Conservation (phyloP, 2,113 vertebrate genomes). For the Rhabdomys dilectus region DNA sequence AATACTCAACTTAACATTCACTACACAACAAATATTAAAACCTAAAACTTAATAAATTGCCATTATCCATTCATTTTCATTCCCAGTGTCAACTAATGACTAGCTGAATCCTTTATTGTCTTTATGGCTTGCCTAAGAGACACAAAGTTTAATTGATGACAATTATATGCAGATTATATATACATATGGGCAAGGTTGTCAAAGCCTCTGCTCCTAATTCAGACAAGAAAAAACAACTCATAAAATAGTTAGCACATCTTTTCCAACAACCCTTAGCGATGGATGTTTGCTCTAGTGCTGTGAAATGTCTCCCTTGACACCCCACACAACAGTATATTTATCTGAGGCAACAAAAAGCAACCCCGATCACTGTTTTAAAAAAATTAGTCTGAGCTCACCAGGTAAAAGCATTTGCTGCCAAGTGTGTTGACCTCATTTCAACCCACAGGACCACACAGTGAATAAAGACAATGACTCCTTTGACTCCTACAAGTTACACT, state of each 20-base stretch:
- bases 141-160: not conserved
- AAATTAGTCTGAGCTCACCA: not conserved
- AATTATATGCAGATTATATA: not conserved
- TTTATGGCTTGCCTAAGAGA: conserved; percentile 30
- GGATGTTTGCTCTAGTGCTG: not conserved
- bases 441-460: not conserved
- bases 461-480: not conserved
- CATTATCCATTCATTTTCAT: conserved; percentile 11
- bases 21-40: not conserved
- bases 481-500: not conserved
- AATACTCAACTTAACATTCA: conserved; percentile 41
- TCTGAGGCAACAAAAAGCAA: not conserved
- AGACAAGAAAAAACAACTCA: not conserved
- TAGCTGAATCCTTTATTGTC: not conserved
- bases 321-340: not conserved
- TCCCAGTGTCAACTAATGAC: not conserved
- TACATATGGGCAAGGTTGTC: not conserved
- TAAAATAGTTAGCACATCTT: not conserved
- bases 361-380: not conserved
- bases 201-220: not conserved
- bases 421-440: not conserved
- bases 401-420: not conserved
- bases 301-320: not conserved
- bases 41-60: not conserved
- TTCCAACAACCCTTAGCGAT: not conserved